phyloP scores from a whole-genome alignment of 2,797 vertebrate genomes.

The Leontocebus nigricollis region DNA sequence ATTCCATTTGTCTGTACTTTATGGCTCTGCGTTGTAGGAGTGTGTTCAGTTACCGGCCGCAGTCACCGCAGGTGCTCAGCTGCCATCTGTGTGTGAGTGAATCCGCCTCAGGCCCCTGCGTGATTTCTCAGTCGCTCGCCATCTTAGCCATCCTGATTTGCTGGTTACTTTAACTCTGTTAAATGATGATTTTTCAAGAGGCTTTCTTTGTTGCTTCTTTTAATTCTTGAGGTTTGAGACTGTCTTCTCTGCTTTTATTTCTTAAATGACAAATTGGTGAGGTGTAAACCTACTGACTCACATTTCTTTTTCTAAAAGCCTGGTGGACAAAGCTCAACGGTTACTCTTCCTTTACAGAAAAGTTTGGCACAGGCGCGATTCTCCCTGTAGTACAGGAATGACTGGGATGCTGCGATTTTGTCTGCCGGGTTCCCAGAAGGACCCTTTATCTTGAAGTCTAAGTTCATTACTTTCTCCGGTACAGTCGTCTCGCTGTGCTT shows the following conservation, averaged over 20 bases:
- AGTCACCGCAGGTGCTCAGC: fast-evolving
- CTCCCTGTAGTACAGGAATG: fast-evolving
- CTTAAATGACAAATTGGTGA: no score
- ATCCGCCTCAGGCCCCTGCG: neutral
- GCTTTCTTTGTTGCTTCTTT: no score
- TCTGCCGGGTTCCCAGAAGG: neutral
- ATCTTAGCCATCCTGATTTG: neutral
- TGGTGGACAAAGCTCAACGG: neutral
- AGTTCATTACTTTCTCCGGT: fast-evolving
- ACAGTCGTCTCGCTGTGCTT: fast-evolving
- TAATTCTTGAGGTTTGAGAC: neutral
- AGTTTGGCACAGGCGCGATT: neutral
- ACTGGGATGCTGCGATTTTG: no score
- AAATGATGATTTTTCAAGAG: neutral
- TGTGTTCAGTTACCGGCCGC: fast-evolving
- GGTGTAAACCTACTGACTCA: neutral
- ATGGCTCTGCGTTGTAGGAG: fast-evolving
- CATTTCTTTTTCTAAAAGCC: neutral
- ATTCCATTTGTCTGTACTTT: fast-evolving
- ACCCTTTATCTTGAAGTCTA: fast-evolving
- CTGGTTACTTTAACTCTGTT: neutral
- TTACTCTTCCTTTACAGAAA: no score
- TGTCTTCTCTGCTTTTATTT: neutral
- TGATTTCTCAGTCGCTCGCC: fast-evolving
- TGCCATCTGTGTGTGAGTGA: fast-evolving